Base-by-base conservation (phyloP, 2,888 invertebrate species). In the Leptinotarsa haldemani region DNA sequence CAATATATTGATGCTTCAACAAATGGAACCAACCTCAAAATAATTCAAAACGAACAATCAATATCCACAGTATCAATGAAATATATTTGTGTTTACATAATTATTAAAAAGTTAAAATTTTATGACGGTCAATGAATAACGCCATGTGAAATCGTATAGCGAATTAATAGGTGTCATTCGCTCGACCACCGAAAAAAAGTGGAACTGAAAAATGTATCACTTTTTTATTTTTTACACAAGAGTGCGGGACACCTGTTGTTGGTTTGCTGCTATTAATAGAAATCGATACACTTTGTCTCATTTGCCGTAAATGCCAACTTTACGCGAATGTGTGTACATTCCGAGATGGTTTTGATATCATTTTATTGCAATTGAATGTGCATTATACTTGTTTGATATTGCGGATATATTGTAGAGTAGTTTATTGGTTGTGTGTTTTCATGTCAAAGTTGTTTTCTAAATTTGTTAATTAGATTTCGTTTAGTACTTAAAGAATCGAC, bases 81-180 rank as follows among this genome's bases (percentile, higher is more conserved):
- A 74, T 75, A 78, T 78, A 75, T 75, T 65, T 80, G 80, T 82
- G 80, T 82, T 80, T 82, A 81, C 79, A 81, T 81, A 81, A 83
- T 83, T 82, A 83, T 83, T 83, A 83, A 83, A 84, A 82, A 80
- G 79, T 81, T 81, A 80, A 81, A 83, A 83, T 84, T 83, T 84
- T 80, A 80, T 80, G 75, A 78, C 81, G 78, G 81, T 83, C 83
- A 84, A 83, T 85, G 83, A 83, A 85, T 78, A 82, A 74, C 69
- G 78, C 82, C 82, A 83, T 83, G 84, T 80, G 82, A 83, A 83
- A 84, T 81, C 82, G 83, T 85, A 84, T 84, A 85, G 85, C 72
- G 85, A 85, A 87, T 87, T 86, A 86, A 86, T 87, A 85, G 86
- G 85, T 86, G 86, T 86, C 85, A 85, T 85, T 86, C 84, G 82